A percentile compares a stretch with the other conserved stretches of the same genome.
These are phyloP conservation scores for Aphelenchoides avenae DNA, from an alignment of 1,140 invertebrate species.

Conservation along the genomic window DNA sequence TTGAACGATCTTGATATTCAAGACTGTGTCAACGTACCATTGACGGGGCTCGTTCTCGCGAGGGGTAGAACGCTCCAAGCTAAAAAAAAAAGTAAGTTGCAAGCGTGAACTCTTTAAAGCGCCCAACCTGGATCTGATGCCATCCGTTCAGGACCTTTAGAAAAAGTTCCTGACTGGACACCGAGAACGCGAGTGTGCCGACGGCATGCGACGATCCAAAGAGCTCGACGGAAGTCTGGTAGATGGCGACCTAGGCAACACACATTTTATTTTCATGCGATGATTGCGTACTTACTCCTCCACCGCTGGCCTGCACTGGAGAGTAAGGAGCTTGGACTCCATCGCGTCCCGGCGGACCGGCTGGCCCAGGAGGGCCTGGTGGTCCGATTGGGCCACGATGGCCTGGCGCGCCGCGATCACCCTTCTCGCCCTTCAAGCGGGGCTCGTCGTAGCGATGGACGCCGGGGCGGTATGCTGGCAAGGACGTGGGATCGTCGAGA, in stretches of 20 bases:
- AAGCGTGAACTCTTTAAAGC: too few species aligned
- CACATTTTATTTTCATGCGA: neutral
- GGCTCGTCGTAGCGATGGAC: neutral
- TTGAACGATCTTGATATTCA: constrained; percentile 3
- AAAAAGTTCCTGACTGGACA: constrained; percentile 50
- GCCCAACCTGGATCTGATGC: constrained; percentile 34
- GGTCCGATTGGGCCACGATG: constrained; percentile 9
- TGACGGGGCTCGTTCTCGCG: constrained; percentile 28
- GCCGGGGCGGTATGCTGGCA: constrained; percentile 27
- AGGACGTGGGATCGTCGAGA: neutral
- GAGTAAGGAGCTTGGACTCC: constrained; percentile 12
- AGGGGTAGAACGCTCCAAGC: constrained; percentile 39
- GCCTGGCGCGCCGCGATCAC: constrained; percentile 41
- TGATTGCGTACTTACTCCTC: neutral
- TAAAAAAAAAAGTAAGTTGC: neutral
- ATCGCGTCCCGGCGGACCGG: constrained; percentile 5
- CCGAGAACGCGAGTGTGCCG: constrained; percentile 42
- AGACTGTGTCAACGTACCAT: constrained; percentile 34
- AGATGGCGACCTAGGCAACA: constrained; percentile 20
- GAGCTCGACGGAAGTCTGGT: constrained; percentile 46
- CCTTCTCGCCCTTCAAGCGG: constrained; percentile 30
- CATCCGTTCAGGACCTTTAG: constrained; percentile 46
- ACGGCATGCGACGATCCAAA: constrained; percentile 28
- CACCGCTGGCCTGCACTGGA: too few species aligned
- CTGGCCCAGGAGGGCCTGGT: constrained; percentile 20